Evolutionary conservation across 2,113 vertebrate genomes (phyloP).

Genomic region (Tricholaema leucomelas): DNA sequence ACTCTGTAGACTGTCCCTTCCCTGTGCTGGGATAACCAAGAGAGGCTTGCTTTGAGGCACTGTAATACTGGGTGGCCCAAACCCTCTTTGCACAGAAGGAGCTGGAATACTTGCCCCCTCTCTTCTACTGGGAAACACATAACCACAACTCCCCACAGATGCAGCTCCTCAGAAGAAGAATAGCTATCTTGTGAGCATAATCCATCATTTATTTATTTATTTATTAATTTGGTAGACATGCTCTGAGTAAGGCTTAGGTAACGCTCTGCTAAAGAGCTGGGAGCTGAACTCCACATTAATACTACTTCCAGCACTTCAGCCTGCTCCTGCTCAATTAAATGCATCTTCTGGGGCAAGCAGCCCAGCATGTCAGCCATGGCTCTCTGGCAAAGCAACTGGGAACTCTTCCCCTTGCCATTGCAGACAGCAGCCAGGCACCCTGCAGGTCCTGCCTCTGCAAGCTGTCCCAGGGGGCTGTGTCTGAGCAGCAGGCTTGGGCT

Average conservation of each 20-base stretch:
- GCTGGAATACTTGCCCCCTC: background rate
- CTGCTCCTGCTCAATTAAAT: background rate
- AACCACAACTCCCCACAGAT: background rate
- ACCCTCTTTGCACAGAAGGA: background rate
- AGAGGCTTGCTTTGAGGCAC: background rate
- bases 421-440: background rate
- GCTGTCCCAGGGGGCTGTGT: fast-evolving
- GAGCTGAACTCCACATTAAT: background rate
- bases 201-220: background rate
- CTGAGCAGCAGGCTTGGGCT: fast-evolving
- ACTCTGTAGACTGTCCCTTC: background rate
- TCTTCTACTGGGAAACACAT: background rate
- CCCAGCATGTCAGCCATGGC: background rate
- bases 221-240: background rate
- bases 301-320: background rate
- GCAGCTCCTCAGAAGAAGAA: background rate
- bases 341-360: background rate
- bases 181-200: background rate
- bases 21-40: fast-evolving
- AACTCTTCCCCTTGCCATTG: background rate
- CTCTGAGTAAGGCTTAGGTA: background rate
- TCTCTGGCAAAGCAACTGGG: background rate
- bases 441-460: background rate
- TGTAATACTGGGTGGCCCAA: background rate
- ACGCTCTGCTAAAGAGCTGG: background rate